These are phyloP conservation scores for Volucella zonaria DNA, from an alignment of 2,888 invertebrate species.

Conservation along the genomic window DNA sequence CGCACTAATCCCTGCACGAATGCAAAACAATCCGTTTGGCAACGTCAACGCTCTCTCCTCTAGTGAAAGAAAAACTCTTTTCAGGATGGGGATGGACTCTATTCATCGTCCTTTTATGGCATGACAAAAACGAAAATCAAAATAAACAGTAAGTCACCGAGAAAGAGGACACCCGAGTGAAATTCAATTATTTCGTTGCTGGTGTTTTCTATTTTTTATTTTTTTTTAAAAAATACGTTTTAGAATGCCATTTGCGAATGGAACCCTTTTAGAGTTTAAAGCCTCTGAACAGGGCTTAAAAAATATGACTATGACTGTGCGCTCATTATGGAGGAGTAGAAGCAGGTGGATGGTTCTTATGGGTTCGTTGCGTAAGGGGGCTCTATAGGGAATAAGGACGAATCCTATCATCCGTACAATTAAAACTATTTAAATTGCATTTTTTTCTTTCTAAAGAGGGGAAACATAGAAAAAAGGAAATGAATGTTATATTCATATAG, in stretches of 20 bases:
- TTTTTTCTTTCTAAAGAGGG: conserved; percentile 13
- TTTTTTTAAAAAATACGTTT: conserved; percentile 24
- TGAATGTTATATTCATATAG: conserved; percentile 54
- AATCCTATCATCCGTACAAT: conserved; percentile 61
- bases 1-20: conserved; percentile 20
- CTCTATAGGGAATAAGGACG: conserved; percentile 48
- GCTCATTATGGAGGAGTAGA: not conserved
- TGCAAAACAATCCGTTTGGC: conserved; percentile 26
- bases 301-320: not conserved
- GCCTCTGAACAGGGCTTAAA: conserved; percentile 1
- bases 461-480: conserved; percentile 34
- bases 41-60: conserved; percentile 13
- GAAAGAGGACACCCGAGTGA: conserved; percentile 53
- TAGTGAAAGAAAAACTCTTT: conserved; percentile 11
- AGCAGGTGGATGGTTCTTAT: conserved; percentile 18
- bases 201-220: no score
- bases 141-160: conserved; percentile 1
- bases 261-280: conserved; percentile 36
- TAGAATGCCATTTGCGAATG: conserved; percentile 24
- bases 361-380: not conserved
- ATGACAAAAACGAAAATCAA: conserved; percentile 4
- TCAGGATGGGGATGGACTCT: not conserved
- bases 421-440: conserved; percentile 63
- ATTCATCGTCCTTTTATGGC: conserved; percentile 17
- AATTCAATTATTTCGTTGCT: conserved; percentile 57